Conservation (phyloP, 2,113 vertebrate species). For the Atrichornis clamosus region DNA sequence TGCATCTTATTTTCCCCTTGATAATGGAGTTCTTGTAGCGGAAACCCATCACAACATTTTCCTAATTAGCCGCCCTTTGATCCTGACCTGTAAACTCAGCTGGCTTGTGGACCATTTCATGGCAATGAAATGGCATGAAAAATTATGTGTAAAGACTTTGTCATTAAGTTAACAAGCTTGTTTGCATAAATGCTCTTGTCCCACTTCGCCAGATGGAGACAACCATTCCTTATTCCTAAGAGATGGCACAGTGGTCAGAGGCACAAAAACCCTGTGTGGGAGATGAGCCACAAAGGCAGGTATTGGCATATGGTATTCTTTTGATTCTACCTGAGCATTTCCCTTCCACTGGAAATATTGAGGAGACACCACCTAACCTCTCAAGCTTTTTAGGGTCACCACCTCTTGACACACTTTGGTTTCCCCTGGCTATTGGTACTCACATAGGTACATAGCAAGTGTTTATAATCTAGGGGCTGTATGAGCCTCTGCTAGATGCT, state of each 20-base stretch:
- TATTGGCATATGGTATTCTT: not conserved
- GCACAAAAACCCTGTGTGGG: rapidly evolving
- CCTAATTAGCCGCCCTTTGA: not conserved
- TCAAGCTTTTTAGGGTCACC: not conserved
- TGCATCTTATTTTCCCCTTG: not conserved
- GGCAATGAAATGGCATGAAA: no score
- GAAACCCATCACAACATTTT: not conserved
- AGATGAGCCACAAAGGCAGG: not conserved
- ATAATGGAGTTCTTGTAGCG: not conserved
- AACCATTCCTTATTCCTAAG: not conserved
- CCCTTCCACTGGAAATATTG: not conserved
- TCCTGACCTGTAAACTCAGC: not conserved
- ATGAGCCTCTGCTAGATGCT: not conserved
- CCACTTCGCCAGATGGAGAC: not conserved
- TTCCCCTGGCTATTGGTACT: not conserved
- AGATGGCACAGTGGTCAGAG: not conserved
- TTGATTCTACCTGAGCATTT: not conserved
- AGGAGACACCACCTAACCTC: not conserved
- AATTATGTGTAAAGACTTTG: not conserved
- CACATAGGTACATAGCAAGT: not conserved
- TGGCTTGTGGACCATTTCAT: not conserved
- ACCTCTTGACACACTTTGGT: rapidly evolving
- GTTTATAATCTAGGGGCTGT: not conserved
- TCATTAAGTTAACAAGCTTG: not conserved
- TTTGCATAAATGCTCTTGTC: not conserved